These are phyloP conservation scores for Masnerella sp. DNA, from an alignment of 2,888 invertebrate species.

Conservation along the genomic window DNA sequence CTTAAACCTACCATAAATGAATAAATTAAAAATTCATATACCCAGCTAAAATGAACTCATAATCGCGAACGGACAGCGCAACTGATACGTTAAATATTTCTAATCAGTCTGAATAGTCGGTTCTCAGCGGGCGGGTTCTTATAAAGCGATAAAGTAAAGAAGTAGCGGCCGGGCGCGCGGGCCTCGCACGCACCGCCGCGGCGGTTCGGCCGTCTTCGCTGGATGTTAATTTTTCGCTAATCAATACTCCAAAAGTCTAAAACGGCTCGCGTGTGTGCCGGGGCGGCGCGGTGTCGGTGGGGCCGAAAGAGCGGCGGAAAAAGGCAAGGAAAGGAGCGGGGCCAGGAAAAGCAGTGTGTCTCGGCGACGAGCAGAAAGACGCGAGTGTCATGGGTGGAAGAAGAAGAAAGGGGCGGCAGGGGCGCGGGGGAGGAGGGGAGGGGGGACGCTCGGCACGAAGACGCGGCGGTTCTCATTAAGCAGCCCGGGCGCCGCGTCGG, in stretches of 20 bases:
- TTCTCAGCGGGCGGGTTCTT: too few species aligned
- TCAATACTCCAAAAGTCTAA: slow-evolving; percentile 77
- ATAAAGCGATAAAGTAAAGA: too few species aligned
- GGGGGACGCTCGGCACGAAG: slow-evolving; percentile 63
- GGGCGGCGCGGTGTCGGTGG: slow-evolving; percentile 59
- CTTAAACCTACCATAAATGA: too few species aligned
- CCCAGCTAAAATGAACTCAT: too few species aligned
- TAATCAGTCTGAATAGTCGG: too few species aligned
- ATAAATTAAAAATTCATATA: too few species aligned
- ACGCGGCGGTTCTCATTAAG: slow-evolving; percentile 77
- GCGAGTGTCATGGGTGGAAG: slow-evolving; percentile 55
- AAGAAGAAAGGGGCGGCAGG: slow-evolving; percentile 49
- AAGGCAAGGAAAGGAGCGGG: slow-evolving; percentile 46
- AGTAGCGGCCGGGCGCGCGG: too few species aligned
- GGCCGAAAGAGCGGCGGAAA: slow-evolving; percentile 46
- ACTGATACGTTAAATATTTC: too few species aligned
- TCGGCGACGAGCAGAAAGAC: slow-evolving; percentile 58
- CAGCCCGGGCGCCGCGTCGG: slow-evolving; percentile 76
- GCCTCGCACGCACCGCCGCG: too few species aligned
- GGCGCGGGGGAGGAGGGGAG: slow-evolving; percentile 41
- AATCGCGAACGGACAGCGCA: too few species aligned
- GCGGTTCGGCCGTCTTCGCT: slow-evolving; percentile 26
- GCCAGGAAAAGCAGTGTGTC: slow-evolving; percentile 58
- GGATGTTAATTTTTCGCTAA: slow-evolving; percentile 73
- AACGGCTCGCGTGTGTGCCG: slow-evolving; percentile 75